These are phyloP conservation scores for Xenopus laevis DNA, from an alignment of 2,113 vertebrate species.

Conservation along the genomic window DNA sequence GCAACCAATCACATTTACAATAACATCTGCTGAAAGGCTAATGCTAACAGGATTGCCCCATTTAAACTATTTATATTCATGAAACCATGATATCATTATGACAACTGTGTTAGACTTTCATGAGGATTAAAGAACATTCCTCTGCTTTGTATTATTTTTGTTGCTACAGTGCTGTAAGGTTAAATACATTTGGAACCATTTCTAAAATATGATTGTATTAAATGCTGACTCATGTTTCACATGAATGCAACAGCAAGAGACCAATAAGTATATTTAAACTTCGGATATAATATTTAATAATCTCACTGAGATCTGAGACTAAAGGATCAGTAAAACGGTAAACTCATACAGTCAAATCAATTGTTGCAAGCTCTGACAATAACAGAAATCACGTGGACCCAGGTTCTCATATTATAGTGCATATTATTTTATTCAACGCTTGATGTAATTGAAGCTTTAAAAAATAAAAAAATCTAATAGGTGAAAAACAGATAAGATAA, in stretches of 20 bases:
- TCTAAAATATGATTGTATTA: background rate
- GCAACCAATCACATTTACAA: background rate
- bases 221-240: slow-evolving; percentile 2
- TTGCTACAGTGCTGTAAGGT: background rate
- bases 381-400: background rate
- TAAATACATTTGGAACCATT: background rate
- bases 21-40: background rate
- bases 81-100: background rate
- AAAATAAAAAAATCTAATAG: background rate
- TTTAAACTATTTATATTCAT: no score
- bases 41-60: no score
- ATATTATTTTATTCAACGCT: background rate
- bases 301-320: background rate
- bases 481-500: background rate
- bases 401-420: background rate
- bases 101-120: background rate
- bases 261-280: slow-evolving; percentile 7
- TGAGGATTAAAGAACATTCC: background rate
- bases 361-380: background rate
- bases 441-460: background rate
- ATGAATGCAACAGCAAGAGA: background rate
- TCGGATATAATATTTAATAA: background rate
- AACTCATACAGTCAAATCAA: background rate
- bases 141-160: background rate
- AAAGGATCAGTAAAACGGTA: slow-evolving; percentile 4